Evolutionary conservation across 1,140 invertebrate species (phyloP), one percentile per base, ranked within the genome.

Genomic region (Pachypeltis micranthus): DNA sequence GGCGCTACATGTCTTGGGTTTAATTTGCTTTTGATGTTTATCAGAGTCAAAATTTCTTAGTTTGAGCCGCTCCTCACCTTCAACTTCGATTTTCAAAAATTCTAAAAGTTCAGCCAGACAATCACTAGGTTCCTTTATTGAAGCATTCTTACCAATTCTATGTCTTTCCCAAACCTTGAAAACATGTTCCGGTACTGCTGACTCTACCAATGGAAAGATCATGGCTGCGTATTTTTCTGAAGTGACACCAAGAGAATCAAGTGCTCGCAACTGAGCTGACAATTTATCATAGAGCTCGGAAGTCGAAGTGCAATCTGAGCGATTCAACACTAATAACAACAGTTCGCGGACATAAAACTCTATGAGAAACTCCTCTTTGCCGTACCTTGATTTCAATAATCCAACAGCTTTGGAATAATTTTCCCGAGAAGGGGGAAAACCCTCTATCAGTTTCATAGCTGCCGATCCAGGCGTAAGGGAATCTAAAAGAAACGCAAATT

Each of bases 201-300:
- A 74, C 62, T 74, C 70, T 56, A 72, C 69, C 26, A 74, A 56
- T 0, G 71, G 70, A 28, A 66, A 70, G 0, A 74, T 44, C 60
- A 71, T 68, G 2, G 70, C 67, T 0, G 68, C 69, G 64, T 67
- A 70, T 31, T 70, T 71, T 25, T 71, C 67, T 24, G 67, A 69
- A 19, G 66, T 70, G 0, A 73, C 68, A 16, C 70, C 69, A 0
- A 74, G 59, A 0, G 69, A 65, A 47, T 73, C 69, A 1, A 75
- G n/a, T n/a, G n/a, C n/a, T n/a, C n/a, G n/a, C n/a, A n/a, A n/a
- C n/a, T n/a, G n/a, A n/a, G n/a, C n/a, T n/a, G n/a, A n/a, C n/a
- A n/a, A n/a, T n/a, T n/a, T n/a, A n/a, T n/a, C n/a, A n/a, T n/a
- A n/a, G n/a, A 72, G 31, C 1, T 7, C 61, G 1, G 47, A n/a